Evolutionary conservation across 2,888 invertebrate genomes (phyloP).

Genomic region (Cataglyphis livida): DNA sequence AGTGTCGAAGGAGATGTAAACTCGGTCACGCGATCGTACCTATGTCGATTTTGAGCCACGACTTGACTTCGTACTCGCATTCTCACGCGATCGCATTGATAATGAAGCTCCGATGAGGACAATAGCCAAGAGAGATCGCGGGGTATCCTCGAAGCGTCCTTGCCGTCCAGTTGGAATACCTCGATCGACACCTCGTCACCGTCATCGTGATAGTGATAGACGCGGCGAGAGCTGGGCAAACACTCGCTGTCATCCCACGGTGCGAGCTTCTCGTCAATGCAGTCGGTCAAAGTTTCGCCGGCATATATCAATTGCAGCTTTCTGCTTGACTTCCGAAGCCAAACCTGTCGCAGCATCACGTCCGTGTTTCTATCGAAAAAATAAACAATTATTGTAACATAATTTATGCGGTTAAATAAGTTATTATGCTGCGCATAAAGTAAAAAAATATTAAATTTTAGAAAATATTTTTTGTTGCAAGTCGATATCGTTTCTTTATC

Average conservation of each 20-base stretch:
- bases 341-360: slow-evolving; percentile 80
- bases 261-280: slow-evolving; percentile 74
- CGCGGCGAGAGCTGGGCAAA: slow-evolving; percentile 52
- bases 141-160: slow-evolving; percentile 64
- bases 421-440: neutral
- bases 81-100: slow-evolving; percentile 75
- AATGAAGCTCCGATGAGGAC: slow-evolving; percentile 74
- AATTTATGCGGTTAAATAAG: neutral
- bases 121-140: slow-evolving; percentile 78
- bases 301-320: slow-evolving; percentile 82
- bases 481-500: neutral
- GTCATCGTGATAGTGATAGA: slow-evolving; percentile 56
- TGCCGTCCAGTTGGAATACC: slow-evolving; percentile 68
- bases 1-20: neutral
- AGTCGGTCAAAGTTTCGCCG: slow-evolving; percentile 80
- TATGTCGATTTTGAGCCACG: slow-evolving; percentile 59
- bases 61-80: slow-evolving; percentile 63
- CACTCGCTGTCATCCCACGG: slow-evolving; percentile 62
- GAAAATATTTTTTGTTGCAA: neutral
- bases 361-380: slow-evolving; percentile 75
- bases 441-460: neutral
- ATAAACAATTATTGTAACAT: neutral
- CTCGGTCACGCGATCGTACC: slow-evolving; percentile 44
- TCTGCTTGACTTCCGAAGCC: slow-evolving; percentile 73
- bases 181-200: slow-evolving; percentile 68